Conservation (phyloP, 1,140 invertebrate species). For the Neodiprion pinetum region DNA sequence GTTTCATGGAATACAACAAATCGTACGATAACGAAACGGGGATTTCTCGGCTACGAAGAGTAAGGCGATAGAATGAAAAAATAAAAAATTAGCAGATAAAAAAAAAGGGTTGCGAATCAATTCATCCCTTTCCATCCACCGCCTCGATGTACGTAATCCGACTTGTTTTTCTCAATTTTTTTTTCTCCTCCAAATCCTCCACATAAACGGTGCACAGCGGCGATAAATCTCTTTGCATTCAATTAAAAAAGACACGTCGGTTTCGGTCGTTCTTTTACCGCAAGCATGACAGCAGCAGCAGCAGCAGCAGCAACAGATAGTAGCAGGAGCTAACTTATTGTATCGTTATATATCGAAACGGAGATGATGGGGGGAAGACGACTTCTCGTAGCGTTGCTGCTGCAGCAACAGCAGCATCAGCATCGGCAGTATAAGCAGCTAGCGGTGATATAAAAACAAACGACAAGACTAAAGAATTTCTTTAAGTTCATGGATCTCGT, state of each 20-base stretch:
- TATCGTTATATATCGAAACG: neutral
- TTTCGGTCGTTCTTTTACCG: slow-evolving; percentile 23
- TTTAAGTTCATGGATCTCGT: neutral
- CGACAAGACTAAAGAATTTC: neutral
- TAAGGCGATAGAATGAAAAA: no score
- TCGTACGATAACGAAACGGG: no score
- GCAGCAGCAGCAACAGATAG: no score
- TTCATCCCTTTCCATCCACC: neutral
- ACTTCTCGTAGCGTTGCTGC: neutral
- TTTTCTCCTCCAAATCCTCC: neutral
- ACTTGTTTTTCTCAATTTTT: neutral
- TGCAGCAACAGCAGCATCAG: no score
- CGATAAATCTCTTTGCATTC: slow-evolving; percentile 46
- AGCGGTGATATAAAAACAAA: neutral
- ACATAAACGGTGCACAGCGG: neutral
- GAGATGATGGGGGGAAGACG: neutral
- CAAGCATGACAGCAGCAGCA: neutral
- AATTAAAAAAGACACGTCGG: slow-evolving; percentile 40
- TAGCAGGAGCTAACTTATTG: no score
- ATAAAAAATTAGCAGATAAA: no score
- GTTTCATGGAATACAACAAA: no score
- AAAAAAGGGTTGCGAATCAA: neutral
- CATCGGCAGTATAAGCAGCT: no score
- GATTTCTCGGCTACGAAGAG: no score
- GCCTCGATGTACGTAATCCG: neutral